phyloP scores from a whole-genome alignment of 1,140 invertebrate species.

The Choristoneura fumiferana region DNA sequence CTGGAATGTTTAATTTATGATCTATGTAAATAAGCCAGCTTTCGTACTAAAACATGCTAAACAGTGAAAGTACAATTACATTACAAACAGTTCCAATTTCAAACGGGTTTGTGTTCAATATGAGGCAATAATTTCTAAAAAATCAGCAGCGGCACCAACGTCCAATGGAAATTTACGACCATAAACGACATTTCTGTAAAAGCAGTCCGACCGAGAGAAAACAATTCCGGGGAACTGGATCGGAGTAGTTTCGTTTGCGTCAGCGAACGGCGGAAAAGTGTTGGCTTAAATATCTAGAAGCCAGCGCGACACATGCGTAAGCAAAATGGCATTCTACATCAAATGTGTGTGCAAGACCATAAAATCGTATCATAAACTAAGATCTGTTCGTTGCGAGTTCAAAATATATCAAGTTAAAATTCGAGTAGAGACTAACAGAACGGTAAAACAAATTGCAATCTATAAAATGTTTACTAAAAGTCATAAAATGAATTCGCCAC shows the following conservation, averaged over 20 bases:
- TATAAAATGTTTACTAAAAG: too few species aligned
- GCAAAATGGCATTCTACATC: conserved; percentile 11
- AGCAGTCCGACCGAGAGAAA: conserved; percentile 30
- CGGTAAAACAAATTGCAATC: too few species aligned
- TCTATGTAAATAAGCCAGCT: too few species aligned
- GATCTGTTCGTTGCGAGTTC: too few species aligned
- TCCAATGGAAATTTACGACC: conserved; percentile 33
- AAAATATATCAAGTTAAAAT: too few species aligned
- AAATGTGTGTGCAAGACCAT: too few species aligned
- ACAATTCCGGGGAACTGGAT: conserved; percentile 36
- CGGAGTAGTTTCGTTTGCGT: conserved; percentile 31
- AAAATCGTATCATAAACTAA: too few species aligned
- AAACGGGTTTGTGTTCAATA: neutral
- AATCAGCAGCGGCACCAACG: conserved; percentile 14
- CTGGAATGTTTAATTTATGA: too few species aligned
- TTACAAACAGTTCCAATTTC: neutral
- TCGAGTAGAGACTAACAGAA: too few species aligned
- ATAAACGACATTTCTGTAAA: conserved; percentile 25
- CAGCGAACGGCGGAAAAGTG: conserved; percentile 30
- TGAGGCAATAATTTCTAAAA: conserved; percentile 21
- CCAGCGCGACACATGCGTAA: conserved; percentile 25
- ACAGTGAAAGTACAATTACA: too few species aligned
- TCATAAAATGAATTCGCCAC: too few species aligned
- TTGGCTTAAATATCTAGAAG: conserved; percentile 25
- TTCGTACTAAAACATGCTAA: too few species aligned